Base-by-base conservation (phyloP, 1,140 invertebrate genomes). In the Drosophila leontia region DNA sequence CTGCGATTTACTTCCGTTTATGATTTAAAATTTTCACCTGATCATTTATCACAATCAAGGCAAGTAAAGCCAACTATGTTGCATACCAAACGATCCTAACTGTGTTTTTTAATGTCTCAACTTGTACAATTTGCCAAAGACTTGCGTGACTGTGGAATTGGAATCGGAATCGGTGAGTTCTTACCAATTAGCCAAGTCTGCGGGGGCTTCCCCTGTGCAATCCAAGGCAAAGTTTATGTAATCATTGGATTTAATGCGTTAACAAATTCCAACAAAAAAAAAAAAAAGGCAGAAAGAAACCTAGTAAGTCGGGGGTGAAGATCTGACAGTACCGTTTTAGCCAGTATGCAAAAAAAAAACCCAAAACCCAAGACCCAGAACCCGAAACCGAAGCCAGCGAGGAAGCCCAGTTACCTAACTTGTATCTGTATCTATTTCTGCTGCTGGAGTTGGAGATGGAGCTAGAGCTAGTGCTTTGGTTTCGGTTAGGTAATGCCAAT, bases 231-330 rank as follows among this genome's bases (percentile, higher is more conserved):
- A 59, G 29, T 78, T 79, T 90, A 88, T 88, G 78, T 63, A 78
- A 83, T 88, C 84, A 81, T 88, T 88, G 78, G 41, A 80, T 88
- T 88, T 90, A 75, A 90, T 88, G 81, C 74, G 58, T 71, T 75
- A 90, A 75, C 81, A 75, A 88, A 84, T 90, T 84, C 48, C 42
- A 67, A 41, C 15, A 41, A 59, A 26, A 74, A 69, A 67, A 9
- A 9, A n/a, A n/a, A n/a, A 11, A 13, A 56, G n/a, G 3, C 1
- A 23, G 9, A 15, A 41, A 6, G 35, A 23, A 41, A 12, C 19
- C 37, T 37, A 15, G 45, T 13, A 51, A 32, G 58, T 17, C 29
- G 57, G 51, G 44, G 53, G 53, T 56, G 50, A 51, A 51, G 50
- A 51, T 34, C n/a, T 34, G 29, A 45, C 37, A 44, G 75, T 78